These are phyloP conservation scores for Epistrophella euchroma DNA, from an alignment of 2,888 invertebrate genomes.

Conservation along the genomic window DNA sequence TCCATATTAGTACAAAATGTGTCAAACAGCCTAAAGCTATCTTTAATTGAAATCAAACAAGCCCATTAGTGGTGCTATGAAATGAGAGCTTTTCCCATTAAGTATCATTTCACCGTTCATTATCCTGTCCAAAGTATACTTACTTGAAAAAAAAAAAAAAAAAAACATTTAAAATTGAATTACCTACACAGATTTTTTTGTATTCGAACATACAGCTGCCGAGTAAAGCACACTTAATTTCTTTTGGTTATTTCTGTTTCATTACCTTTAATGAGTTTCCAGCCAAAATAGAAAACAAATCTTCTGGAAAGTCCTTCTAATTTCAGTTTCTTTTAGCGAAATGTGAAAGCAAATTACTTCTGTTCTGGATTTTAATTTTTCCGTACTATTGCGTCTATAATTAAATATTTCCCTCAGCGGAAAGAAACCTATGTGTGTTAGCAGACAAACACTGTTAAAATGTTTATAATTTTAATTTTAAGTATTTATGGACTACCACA, in stretches of 20 bases:
- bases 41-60: slow-evolving; percentile 19
- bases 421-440: too few species aligned
- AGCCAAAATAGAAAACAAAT: slow-evolving; percentile 33
- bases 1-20: neutral
- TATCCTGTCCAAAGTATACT: neutral
- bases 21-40: neutral
- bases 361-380: too few species aligned
- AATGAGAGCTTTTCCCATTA: neutral
- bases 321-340: neutral
- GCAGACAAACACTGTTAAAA: too few species aligned
- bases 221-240: neutral
- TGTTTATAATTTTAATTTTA: too few species aligned
- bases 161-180: neutral
- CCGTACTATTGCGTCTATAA: too few species aligned
- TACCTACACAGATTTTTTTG: neutral
- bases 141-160: neutral
- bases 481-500: too few species aligned
- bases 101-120: slow-evolving; percentile 2
- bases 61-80: neutral
- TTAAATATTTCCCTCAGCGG: too few species aligned
- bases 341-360: too few species aligned
- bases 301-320: slow-evolving; percentile 11
- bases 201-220: neutral
- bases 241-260: neutral
- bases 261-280: neutral